Evolutionary conservation across 2,797 vertebrate species (phyloP).

Genomic region (Aplochiton taeniatus): DNA sequence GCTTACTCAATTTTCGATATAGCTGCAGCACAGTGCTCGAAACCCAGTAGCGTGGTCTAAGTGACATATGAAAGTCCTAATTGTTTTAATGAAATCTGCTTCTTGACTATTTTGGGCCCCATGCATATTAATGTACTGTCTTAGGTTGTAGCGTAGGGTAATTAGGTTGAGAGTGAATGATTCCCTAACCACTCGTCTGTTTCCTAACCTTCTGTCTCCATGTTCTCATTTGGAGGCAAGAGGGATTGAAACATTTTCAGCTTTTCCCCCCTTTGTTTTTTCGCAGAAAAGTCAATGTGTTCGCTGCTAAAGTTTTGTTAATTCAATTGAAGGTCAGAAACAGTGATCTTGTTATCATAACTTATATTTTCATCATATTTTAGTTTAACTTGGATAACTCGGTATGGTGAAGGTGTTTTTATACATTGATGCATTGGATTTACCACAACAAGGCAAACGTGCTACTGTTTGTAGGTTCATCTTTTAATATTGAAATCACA

Average conservation of each 20-base stretch:
- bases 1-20: no score
- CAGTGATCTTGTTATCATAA: no score
- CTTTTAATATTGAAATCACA: no score
- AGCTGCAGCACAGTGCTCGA: constrained; percentile 54
- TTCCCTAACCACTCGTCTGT: constrained; percentile 78
- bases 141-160: constrained; percentile 74
- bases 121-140: constrained; percentile 76
- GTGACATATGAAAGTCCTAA: constrained; percentile 68
- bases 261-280: constrained; percentile 13
- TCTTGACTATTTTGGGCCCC: constrained; percentile 71
- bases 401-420: no score
- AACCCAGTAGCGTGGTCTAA: constrained; percentile 43
- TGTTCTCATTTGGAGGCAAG: constrained; percentile 69
- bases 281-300: constrained; percentile 52
- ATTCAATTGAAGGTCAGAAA: not conserved
- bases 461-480: no score
- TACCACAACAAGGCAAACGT: no score
- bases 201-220: constrained; percentile 77
- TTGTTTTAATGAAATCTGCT: constrained; percentile 76
- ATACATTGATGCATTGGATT: no score
- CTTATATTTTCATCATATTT: no score
- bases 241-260: constrained; percentile 28
- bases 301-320: constrained; percentile 9
- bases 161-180: constrained; percentile 78
- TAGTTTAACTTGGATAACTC: no score